A percentile compares a stretch with the other conserved stretches of the same genome.
Evolutionary conservation across 2,797 vertebrate species (phyloP).

Genomic region (Taenioides sp.): DNA sequence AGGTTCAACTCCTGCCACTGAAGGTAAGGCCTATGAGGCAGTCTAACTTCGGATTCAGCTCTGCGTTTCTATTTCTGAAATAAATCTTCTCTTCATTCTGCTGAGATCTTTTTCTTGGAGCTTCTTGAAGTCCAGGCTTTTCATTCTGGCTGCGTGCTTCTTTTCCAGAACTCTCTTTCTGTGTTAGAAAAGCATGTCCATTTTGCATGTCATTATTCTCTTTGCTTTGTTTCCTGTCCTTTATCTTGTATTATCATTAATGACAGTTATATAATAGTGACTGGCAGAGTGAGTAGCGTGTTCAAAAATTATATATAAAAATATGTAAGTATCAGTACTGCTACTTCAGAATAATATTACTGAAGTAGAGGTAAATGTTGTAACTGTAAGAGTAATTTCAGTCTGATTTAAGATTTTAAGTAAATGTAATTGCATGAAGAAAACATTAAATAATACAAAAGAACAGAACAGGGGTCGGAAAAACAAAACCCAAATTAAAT

Average conservation of each 20-base stretch:
- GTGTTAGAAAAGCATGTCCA: slow-evolving; percentile 6
- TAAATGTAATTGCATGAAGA: too few relatives aligned
- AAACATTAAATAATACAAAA: too few relatives aligned
- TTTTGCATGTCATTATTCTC: not conserved
- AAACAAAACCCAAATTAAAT: too few relatives aligned
- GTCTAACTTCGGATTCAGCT: slow-evolving; percentile 9
- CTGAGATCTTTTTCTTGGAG: slow-evolving; percentile 13
- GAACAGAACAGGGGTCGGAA: too few relatives aligned
- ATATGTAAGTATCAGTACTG: not conserved
- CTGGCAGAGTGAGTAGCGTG: not conserved
- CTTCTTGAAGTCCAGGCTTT: slow-evolving; percentile 34
- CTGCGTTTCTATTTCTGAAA: slow-evolving; percentile 24
- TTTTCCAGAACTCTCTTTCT: slow-evolving; percentile 12
- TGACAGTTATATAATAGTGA: not conserved
- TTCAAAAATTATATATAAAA: not conserved
- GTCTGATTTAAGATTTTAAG: too few relatives aligned
- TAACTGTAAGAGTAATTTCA: too few relatives aligned
- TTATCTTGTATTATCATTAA: not conserved
- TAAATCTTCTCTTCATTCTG: slow-evolving; percentile 19
- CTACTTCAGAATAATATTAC: not conserved
- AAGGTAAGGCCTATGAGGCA: slow-evolving; percentile 59
- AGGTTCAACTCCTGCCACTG: slow-evolving; percentile 24
- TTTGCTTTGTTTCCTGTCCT: not conserved
- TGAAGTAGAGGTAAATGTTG: too few relatives aligned
- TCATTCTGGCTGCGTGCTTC: slow-evolving; percentile 25